Evolutionary conservation across 2,113 vertebrate species (phyloP), one percentile per base, ranked within the genome.

Genomic region (Xiphophorus hellerii): DNA sequence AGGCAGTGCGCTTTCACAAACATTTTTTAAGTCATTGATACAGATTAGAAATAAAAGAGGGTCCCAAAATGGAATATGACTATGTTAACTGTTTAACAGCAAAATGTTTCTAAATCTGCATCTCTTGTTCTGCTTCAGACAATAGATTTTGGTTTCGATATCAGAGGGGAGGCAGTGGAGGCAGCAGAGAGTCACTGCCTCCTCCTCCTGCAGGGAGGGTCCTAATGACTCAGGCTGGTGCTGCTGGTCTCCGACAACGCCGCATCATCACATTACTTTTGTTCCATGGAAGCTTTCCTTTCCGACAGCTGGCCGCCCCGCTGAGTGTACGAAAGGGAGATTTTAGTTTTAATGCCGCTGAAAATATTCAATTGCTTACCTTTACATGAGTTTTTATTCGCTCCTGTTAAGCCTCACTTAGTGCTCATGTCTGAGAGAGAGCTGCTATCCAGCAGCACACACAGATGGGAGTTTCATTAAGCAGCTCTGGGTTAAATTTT

Each of bases 151-250:
- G 63, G 73, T 62, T 84, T 67, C 30, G 25, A 14, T 62, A 9
- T 61, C 31, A 25, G 48, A 27, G 30, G 5, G 2, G 20, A 13
- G 12, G 22, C 30, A 9, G 12, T 0, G 12, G 30, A 30, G 13
- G 44, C 67, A 81, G 81, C 44, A 48, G 44, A 81, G 29, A 76
- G 30, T 42, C 15, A 20, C 44, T 77, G 76, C 22, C 69, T 66
- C 69, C 71, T 69, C 84, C n/a, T 13, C 13, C 64, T 77, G 81
- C 27, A 25, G 92, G 89, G 93, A 93, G 51, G 37, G 28, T 64
- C 61, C 63, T 87, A 93, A 92, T 91, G 88, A 88, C 71, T 85
- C 4, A 73, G 73, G 68, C 20, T 73, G 77, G 77, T 76, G 64
- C 85, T 74, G 65, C 69, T 69, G 48, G 48, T 66, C 35, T 66